Conservation (phyloP, 2,888 invertebrate genomes). For the Patella depressa region DNA sequence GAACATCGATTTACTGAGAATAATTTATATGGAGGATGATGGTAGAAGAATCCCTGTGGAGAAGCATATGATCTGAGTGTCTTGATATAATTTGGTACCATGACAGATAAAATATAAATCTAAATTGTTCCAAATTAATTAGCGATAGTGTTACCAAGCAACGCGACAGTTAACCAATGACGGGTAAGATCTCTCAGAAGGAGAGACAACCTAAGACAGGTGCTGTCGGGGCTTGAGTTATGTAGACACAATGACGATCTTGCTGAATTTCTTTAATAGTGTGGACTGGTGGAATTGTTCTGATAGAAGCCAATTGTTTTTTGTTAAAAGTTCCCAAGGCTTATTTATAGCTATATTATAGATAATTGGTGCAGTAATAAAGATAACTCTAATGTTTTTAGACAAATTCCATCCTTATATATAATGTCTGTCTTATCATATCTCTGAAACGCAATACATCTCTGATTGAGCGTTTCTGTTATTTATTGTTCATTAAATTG, state of each 20-base stretch:
- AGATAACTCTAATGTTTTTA: too few species aligned
- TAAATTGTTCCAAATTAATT: too few species aligned
- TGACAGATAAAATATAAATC: background rate
- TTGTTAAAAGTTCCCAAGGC: too few species aligned
- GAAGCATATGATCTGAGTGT: background rate
- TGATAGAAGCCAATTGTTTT: too few species aligned
- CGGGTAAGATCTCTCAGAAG: constrained; percentile 66
- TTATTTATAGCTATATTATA: too few species aligned
- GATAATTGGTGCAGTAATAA: too few species aligned
- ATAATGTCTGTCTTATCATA: too few species aligned
- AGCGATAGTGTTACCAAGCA: constrained; percentile 14
- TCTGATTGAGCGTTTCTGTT: background rate
- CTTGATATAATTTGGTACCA: constrained; percentile 4
- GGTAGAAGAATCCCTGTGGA: background rate
- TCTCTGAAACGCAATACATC: too few species aligned
- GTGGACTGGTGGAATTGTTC: too few species aligned
- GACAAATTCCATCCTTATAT: too few species aligned
- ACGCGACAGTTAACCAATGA: constrained; percentile 75
- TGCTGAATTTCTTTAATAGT: too few species aligned
- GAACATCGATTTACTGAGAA: background rate
- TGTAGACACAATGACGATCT: too few species aligned
- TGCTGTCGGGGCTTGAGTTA: constrained; percentile 37
- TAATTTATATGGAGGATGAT: background rate
- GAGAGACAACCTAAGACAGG: constrained; percentile 61
- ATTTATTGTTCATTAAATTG: background rate